These are phyloP conservation scores for Thaumetopoea pityocampa DNA, from an alignment of 1,140 invertebrate species.

Conservation along the genomic window DNA sequence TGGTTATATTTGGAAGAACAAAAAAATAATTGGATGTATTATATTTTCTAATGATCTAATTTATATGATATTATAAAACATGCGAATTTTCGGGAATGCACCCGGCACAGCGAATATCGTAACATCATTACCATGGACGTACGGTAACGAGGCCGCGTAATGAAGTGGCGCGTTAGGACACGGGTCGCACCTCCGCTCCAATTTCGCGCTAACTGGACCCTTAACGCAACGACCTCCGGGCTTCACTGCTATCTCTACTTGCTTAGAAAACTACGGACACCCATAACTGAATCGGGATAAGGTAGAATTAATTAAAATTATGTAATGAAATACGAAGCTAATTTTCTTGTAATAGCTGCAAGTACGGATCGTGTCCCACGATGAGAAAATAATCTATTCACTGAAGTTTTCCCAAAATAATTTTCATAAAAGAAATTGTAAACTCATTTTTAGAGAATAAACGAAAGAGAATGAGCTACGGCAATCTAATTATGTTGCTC, in stretches of 20 bases:
- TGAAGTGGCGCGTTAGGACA: conserved; percentile 50
- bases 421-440: conserved; percentile 24
- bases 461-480: conserved; percentile 38
- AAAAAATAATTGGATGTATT: too few relatives aligned
- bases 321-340: neutral
- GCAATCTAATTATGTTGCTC: conserved; percentile 47
- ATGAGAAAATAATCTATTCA: too few relatives aligned
- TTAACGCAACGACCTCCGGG: conserved; percentile 34
- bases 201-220: conserved; percentile 51
- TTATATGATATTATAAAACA: too few relatives aligned
- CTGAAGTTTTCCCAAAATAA: too few relatives aligned
- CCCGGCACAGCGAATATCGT: too few relatives aligned
- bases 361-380: too few relatives aligned
- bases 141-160: conserved; percentile 44
- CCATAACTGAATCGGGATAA: conserved; percentile 10
- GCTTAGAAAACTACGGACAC: conserved; percentile 13
- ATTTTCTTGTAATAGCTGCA: too few relatives aligned
- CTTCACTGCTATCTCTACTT: conserved; percentile 28
- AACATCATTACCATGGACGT: too few relatives aligned
- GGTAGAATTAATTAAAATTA: too few relatives aligned
- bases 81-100: too few relatives aligned
- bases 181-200: conserved; percentile 39
- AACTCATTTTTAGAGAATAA: conserved; percentile 44
- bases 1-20: too few relatives aligned
- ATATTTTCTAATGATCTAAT: too few relatives aligned